A percentile compares a stretch with the other conserved stretches of the same genome.
Conservation (phyloP, 1,140 invertebrate genomes). For the Plutomurus gul region DNA sequence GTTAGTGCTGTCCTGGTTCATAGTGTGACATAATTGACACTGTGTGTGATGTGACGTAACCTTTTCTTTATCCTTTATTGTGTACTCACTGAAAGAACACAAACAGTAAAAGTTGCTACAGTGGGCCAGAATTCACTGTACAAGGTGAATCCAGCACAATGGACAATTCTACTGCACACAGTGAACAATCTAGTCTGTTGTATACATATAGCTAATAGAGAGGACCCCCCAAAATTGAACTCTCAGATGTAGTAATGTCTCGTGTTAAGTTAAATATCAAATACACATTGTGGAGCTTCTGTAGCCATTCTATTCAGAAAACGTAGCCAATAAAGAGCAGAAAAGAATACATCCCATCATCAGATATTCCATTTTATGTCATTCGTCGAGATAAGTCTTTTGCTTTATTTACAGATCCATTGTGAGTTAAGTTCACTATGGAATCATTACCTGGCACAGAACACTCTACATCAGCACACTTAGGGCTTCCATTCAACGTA, state of each 20-base stretch:
- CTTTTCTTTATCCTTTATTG: neutral
- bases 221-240: constrained; percentile 16
- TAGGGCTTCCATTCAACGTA: no score
- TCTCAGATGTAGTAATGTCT: constrained; percentile 10
- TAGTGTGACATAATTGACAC: constrained; percentile 19
- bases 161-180: no score
- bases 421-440: neutral
- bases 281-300: no score
- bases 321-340: neutral
- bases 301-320: no score
- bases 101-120: constrained; percentile 1
- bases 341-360: neutral
- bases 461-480: no score
- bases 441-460: no score
- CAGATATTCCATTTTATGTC: neutral
- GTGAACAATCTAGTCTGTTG: no score
- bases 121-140: neutral
- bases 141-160: neutral
- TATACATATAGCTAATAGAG: neutral
- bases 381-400: neutral
- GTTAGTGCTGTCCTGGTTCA: neutral
- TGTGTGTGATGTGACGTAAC: constrained; percentile 13
- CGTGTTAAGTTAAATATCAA: constrained; percentile 16
- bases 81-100: neutral
- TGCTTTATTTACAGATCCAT: neutral